Percentiles rank a stretch among this genome's conserved stretches.
Evolutionary conservation across 2,113 vertebrate genomes (phyloP).

Genomic region (Forbesichthys agassizii): DNA sequence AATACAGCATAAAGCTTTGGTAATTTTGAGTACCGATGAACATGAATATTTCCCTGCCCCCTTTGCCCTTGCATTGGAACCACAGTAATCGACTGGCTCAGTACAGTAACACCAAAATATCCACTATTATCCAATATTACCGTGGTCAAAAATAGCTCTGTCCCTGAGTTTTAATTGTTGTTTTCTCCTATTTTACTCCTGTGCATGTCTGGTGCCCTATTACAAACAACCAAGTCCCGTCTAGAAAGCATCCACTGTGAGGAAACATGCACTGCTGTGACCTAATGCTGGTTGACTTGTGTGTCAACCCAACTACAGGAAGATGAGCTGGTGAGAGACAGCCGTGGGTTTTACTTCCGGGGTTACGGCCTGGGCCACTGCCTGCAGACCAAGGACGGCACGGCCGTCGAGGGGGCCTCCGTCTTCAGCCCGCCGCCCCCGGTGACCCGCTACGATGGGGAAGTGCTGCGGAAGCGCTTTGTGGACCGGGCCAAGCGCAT

Average conservation of each 20-base stretch:
- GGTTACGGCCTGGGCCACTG: slow-evolving; percentile 87
- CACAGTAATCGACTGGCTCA: background rate
- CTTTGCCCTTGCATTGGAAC: slow-evolving; percentile 8
- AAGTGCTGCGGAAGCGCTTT: slow-evolving; percentile 77
- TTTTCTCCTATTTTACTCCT: background rate
- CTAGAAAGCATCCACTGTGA: slow-evolving; percentile 10
- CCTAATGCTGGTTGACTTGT: slow-evolving; percentile 37
- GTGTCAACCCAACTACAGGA: slow-evolving; percentile 66
- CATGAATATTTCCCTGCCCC: slow-evolving; percentile 29
- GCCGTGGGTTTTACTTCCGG: slow-evolving; percentile 84
- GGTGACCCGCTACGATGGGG: slow-evolving; percentile 68
- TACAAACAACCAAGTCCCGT: background rate
- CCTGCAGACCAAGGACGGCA: slow-evolving; percentile 79
- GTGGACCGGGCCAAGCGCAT: slow-evolving; percentile 88
- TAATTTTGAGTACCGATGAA: slow-evolving; percentile 39
- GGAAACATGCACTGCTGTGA: slow-evolving; percentile 22
- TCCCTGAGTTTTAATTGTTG: background rate
- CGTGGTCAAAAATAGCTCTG: background rate
- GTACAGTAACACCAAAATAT: background rate
- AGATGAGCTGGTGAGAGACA: slow-evolving; percentile 83
- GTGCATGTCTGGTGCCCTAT: slow-evolving; percentile 12
- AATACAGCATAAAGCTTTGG: slow-evolving; percentile 40
- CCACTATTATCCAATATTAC: slow-evolving; percentile 1
- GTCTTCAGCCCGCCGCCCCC: slow-evolving; percentile 69
- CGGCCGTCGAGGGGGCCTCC: slow-evolving; percentile 67